Evolutionary conservation across 1,140 invertebrate genomes (phyloP), one percentile per base, ranked within the genome.

Genomic region (Lordiphosa mommai): DNA sequence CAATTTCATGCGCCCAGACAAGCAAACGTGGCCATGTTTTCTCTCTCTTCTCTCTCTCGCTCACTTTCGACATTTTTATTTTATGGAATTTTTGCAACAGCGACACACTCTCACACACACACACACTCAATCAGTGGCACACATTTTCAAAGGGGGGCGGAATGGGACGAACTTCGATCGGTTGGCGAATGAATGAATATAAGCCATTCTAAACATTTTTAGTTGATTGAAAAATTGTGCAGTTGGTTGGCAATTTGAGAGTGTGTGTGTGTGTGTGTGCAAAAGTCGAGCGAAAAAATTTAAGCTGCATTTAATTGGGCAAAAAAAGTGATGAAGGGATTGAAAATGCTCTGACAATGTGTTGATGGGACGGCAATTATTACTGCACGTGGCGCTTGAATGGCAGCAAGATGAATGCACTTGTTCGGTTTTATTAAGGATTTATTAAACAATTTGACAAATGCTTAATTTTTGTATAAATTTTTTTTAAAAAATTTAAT

Each of bases 181-280:
- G 53, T 49, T 56, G 41, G 40, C 53, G 60, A 74, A 61, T 82
- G 61, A 82, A 71, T 74, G 61, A 82, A 71, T 74, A 71, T 82
- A 76, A 71, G 67, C 67, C 44, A 76, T 72, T 82, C 76, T 82
- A 82, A 82, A 67, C 76, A 82, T 82, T 82, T 82, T 82, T 82
- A 76, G 76, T 76, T 82, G 77, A 82, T 82, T 82, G 76, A 82
- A 82, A 82, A 84, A 82, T 84, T 84, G 77, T 82, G 76, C 76
- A 82, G 70, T 82, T 74, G 66, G 71, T 29, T 71, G 76, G 76
- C 70, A 71, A 73, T 79, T 74, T 53, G 47, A 66, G 34, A 27
- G 46, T 13, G 9, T 55, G 3, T 8, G 23, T 29, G 9, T 37
- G 36, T 41, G 8, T 34, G 44, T 30, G 36, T 3, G 16, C 8